Base-by-base conservation (phyloP, 2,888 invertebrate species). In the Monochamus alternatus region DNA sequence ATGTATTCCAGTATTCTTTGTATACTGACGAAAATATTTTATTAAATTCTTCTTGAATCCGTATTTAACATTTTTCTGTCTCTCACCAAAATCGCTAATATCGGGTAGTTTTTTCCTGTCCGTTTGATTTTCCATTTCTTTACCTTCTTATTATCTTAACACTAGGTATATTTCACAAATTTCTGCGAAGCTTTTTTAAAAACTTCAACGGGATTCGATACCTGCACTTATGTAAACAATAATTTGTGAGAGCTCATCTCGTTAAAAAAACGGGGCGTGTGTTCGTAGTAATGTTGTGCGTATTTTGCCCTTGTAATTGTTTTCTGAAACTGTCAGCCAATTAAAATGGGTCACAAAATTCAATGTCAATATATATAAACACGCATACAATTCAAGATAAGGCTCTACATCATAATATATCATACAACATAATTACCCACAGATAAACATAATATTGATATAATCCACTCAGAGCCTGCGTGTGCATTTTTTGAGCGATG, bases 1-100 rank as follows among this genome's bases (percentile, higher is more conserved):
- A 79, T 89, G 89, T 10, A 89, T 85, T 43, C 88, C 87, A 7
- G 88, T 88, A 74, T 85, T 86, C 52, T 82, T 83, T 30, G 87
- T 84, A 76, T 85, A 89, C 78, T 88, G 87, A 3, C 84, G 83
- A 52, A 87, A 83, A 80, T 88, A 88, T 72, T 86, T 82, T 66
- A 79, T 75, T 43, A 85, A 75, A 78, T 88, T 87, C 68, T 83
- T 84, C 8, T 84, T 75, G 71, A 86, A 87, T 22, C 85, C 85
- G 10, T 87, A 87, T 75, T 81, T 84, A 44, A 84, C 84, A 47
- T 81, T 76, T 38, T 84, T 83, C 0, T 75, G 75, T 73, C 78
- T 80, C 32, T 8, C 4, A 30, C 5, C 0, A 65, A 44, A 64
- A 44, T 64, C 38, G 9, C 63, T 64, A 10, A 64, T 31, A 64